A percentile compares a stretch with the other conserved stretches of the same genome.
Conservation (phyloP, 2,797 vertebrate species). For the Syncerus caffer region DNA sequence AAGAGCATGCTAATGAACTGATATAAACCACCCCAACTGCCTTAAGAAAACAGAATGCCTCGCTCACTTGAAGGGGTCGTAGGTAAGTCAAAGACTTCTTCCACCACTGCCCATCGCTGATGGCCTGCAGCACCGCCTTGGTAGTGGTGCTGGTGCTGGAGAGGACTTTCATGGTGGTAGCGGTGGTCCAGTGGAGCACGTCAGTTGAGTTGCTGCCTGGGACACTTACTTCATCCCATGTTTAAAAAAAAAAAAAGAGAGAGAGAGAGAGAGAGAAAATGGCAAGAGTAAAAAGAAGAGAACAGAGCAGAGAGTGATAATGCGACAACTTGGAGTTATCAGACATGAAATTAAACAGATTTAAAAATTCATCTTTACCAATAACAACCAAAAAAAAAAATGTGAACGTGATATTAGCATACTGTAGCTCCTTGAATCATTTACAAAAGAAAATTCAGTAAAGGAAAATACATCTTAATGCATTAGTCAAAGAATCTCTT, state of each 20-base stretch:
- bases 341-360: neutral
- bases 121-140: constrained; percentile 91
- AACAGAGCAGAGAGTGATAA: neutral
- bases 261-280: no score
- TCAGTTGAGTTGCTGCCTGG: constrained; percentile 79
- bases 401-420: neutral
- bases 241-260: neutral
- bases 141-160: constrained; percentile 92
- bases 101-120: constrained; percentile 96
- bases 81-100: constrained; percentile 91
- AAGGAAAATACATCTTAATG: neutral
- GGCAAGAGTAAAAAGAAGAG: neutral
- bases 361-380: neutral
- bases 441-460: neutral
- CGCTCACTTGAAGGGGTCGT: constrained; percentile 90
- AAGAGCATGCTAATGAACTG: neutral
- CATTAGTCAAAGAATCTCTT: neutral
- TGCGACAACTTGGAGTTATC: neutral
- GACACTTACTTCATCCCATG: constrained; percentile 77
- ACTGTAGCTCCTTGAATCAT: neutral
- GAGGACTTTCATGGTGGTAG: constrained; percentile 93
- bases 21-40: neutral
- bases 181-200: constrained; percentile 92
- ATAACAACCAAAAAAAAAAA: neutral
- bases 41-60: neutral